phyloP scores from a whole-genome alignment of 2,797 vertebrate genomes.

The Pantherophis vulpinus region DNA sequence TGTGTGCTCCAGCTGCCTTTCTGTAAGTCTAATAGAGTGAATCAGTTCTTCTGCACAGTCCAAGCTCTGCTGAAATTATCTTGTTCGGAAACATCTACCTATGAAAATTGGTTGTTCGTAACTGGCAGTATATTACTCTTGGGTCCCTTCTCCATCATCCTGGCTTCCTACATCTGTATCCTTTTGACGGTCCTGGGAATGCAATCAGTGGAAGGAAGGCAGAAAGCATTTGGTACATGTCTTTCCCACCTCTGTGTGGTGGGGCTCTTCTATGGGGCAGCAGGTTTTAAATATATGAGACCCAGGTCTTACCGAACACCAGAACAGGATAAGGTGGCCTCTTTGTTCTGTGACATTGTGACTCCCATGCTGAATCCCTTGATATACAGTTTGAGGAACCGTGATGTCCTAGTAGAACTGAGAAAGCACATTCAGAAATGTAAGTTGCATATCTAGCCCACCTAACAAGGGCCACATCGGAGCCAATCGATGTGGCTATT shows the following conservation, averaged over 20 bases:
- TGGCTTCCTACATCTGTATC: conserved; percentile 38
- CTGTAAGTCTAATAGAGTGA: conserved; percentile 30
- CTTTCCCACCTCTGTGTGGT: conserved; percentile 46
- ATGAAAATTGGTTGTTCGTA: conserved; percentile 28
- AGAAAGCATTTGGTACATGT: conserved; percentile 41
- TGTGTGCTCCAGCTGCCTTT: conserved; percentile 43
- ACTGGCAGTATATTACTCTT: conserved; percentile 39
- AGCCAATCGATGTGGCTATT: neutral
- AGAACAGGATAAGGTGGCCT: conserved; percentile 46
- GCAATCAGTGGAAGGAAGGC: conserved; percentile 17
- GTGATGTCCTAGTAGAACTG: conserved; percentile 18
- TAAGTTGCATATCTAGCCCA: neutral
- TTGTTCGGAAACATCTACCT: conserved; percentile 45
- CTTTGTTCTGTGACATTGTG: conserved; percentile 51
- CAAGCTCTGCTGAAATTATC: conserved; percentile 32
- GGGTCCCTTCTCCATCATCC: conserved; percentile 38
- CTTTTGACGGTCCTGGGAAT: conserved; percentile 25
- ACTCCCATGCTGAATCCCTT: conserved; percentile 57
- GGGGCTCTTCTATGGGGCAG: conserved; percentile 46
- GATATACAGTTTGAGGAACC: conserved; percentile 54
- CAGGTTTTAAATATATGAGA: conserved; percentile 53
- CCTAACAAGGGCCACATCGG: neutral
- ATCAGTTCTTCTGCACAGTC: conserved; percentile 46
- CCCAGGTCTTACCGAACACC: conserved; percentile 21
- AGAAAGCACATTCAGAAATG: conserved; percentile 17